Evolutionary conservation across 2,113 vertebrate species (phyloP).

Genomic region (Fukomys damarensis): DNA sequence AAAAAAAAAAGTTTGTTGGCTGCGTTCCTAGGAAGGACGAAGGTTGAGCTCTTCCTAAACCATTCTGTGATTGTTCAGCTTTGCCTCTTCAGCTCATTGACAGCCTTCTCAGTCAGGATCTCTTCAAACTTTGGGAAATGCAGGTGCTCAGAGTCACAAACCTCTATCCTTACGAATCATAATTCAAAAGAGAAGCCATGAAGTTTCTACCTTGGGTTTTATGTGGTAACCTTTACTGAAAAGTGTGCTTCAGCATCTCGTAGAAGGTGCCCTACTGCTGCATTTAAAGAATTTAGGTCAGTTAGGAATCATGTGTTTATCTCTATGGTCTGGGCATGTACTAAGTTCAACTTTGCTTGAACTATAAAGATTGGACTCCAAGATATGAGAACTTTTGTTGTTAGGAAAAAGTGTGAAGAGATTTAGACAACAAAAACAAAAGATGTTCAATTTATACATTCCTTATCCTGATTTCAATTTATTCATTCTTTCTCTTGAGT

Average conservation of each 20-base stretch:
- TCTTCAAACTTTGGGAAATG: neutral
- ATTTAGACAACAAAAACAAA: slow-evolving; percentile 40
- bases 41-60: neutral
- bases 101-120: neutral
- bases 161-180: neutral
- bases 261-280: neutral
- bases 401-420: neutral
- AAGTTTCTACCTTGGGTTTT: neutral
- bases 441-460: neutral
- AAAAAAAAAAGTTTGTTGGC: neutral
- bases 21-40: neutral
- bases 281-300: neutral
- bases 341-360: slow-evolving; percentile 32
- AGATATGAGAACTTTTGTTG: neutral
- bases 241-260: neutral
- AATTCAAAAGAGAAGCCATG: neutral
- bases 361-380: neutral
- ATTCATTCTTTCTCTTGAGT: slow-evolving; percentile 34
- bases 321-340: neutral
- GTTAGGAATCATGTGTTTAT: neutral
- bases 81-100: neutral
- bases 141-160: neutral
- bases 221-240: neutral
- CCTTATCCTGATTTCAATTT: neutral
- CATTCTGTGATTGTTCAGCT: neutral